Conservation (phyloP, 2,888 invertebrate genomes). For the Limulus polyphemus region DNA sequence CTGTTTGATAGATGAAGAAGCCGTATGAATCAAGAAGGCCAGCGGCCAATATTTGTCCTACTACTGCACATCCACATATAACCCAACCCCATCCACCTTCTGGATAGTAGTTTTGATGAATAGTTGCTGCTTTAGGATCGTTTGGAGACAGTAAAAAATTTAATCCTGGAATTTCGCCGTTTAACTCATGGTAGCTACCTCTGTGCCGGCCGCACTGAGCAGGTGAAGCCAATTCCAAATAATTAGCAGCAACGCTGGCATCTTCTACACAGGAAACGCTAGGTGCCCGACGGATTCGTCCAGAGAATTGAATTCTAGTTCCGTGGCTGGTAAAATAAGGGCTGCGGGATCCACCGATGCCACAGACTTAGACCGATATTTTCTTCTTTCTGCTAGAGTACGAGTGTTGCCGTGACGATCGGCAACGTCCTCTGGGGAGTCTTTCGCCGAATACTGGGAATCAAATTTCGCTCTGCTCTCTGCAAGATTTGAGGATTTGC, state of each 20-base stretch:
- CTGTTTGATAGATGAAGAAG: slow-evolving; percentile 11
- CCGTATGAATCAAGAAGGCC: slow-evolving; percentile 14
- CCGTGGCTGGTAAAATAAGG: slow-evolving; percentile 7
- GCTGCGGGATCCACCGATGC: slow-evolving; percentile 13
- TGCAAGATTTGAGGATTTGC: no score
- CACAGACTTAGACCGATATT: slow-evolving; percentile 21
- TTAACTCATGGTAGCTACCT: slow-evolving; percentile 1
- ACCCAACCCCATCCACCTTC: slow-evolving; percentile 83
- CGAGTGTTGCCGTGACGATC: no score
- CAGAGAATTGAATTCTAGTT: not conserved
- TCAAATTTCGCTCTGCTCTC: no score
- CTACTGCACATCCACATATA: slow-evolving; percentile 55
- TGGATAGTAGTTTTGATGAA: slow-evolving; percentile 68
- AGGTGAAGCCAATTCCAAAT: not conserved
- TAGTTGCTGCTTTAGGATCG: slow-evolving; percentile 40
- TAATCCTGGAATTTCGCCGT: slow-evolving; percentile 20
- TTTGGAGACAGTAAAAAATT: slow-evolving; percentile 19
- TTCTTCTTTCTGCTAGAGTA: not conserved
- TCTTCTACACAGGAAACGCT: slow-evolving; percentile 14
- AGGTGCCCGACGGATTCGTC: slow-evolving; percentile 8
- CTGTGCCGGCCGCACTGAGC: not conserved
- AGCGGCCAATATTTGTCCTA: slow-evolving; percentile 51
- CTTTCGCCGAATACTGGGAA: no score
- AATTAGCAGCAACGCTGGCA: not conserved
- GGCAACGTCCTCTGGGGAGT: no score